Conservation (phyloP, 2,797 vertebrate genomes). For the Myotis pilosus region DNA sequence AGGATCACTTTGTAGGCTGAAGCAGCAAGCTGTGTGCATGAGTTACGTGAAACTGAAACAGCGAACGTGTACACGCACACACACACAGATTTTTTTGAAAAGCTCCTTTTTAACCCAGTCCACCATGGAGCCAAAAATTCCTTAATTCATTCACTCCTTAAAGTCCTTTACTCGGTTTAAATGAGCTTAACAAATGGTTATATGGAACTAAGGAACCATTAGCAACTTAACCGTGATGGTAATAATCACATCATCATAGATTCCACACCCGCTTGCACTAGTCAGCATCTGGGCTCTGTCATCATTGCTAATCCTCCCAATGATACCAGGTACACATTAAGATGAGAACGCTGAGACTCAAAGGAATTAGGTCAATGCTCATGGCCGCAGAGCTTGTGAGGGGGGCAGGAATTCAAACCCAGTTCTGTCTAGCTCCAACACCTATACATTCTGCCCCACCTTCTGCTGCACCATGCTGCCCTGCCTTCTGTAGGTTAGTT, state of each 20-base stretch:
- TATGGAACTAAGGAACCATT: neutral
- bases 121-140: neutral
- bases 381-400: neutral
- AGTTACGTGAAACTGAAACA: neutral
- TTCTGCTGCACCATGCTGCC: neutral
- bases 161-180: neutral
- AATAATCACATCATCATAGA: neutral
- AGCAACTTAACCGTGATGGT: neutral
- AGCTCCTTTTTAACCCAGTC: neutral
- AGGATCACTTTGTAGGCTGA: neutral
- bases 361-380: neutral
- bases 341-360: neutral
- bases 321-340: neutral
- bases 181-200: slow-evolving; percentile 6
- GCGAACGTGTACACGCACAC: no score
- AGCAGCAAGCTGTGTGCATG: neutral
- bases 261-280: neutral
- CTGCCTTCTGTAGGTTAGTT: neutral
- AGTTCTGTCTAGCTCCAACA: neutral
- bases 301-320: neutral
- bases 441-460: no score
- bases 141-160: neutral
- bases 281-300: neutral
- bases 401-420: neutral
- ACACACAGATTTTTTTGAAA: neutral